Conservation (phyloP, 2,113 vertebrate species). For the Oreamnos americanus region DNA sequence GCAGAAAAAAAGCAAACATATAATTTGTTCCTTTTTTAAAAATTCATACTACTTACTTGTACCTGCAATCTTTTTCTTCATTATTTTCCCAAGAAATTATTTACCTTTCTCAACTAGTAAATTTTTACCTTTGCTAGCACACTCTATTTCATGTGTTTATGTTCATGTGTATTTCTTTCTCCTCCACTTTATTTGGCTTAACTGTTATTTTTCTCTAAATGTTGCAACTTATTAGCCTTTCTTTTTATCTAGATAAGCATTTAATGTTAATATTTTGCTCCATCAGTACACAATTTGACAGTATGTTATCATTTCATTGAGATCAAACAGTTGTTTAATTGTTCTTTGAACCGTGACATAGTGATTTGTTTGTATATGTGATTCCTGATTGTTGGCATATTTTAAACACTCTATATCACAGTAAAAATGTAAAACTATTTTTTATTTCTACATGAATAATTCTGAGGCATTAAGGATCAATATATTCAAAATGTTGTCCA, state of each 20-base stretch:
- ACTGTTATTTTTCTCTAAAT: neutral
- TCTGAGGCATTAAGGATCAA: neutral
- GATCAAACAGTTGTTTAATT: neutral
- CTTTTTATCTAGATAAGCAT: neutral
- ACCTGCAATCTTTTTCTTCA: neutral
- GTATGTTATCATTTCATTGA: neutral
- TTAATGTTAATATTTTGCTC: neutral
- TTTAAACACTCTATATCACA: neutral
- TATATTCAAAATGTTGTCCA: neutral
- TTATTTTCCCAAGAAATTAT: neutral
- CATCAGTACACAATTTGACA: neutral
- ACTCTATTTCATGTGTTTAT: neutral
- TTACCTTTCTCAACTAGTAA: neutral
- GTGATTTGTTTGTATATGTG: neutral
- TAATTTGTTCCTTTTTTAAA: neutral
- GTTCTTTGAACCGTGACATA: neutral
- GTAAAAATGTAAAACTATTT: neutral
- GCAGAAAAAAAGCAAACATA: neutral
- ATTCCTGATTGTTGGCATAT: neutral
- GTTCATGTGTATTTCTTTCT: neutral
- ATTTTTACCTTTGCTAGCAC: neutral
- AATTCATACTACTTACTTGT: neutral
- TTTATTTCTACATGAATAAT: neutral
- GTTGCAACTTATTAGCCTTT: neutral
- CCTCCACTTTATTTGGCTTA: neutral